Evolutionary conservation across 2,888 invertebrate species (phyloP), one percentile per base, ranked within the genome.

Genomic region (Chirona hameri): DNA sequence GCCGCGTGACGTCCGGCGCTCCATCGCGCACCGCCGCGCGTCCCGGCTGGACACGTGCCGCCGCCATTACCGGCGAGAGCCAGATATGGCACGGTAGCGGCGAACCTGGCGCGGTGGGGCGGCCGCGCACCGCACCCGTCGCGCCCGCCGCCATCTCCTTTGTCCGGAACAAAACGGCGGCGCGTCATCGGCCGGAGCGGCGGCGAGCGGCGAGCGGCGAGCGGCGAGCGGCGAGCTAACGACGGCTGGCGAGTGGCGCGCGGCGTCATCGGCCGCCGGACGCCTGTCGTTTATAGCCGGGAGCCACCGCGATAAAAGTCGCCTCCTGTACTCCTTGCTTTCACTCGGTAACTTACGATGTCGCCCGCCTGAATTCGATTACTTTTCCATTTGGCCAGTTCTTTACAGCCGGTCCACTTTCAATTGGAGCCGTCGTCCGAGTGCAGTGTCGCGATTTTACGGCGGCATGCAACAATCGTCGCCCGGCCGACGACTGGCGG

Each of bases 311-410:
- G 27, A 27, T 76, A 76, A 76, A 76, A 76, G 46, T 76, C 76
- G 4, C 39, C 76, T 76, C 76, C 76, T 76, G 76, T 76, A 46
- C 76, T 46, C 76, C 18, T 46, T 46, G 76, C 76, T 76, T 76
- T 76, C 76, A 76, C 76, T 76, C 76, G 76, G 46, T 24, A 46
- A 76, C 76, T 46, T 76, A 76, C 76, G 76, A 46, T 39, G 39
- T 24, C 39, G 21, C 31, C 46, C 46, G 76, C 24, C 76, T 76
- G 76, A 76, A 76, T 76, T 76, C 76, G 76, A 76, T 76, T 76
- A 76, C 76, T 76, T 76, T 76, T 76, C 76, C 76, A 76, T 76
- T 76, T 76, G 76, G 46, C 76, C 39, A 24, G 76, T 76, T 76
- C 76, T 76, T 76, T 76, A 76, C 76, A 46, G 76, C 46, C 72